Conservation (phyloP, 1,140 invertebrate species). For the Macrosteles quadrilineatus region DNA sequence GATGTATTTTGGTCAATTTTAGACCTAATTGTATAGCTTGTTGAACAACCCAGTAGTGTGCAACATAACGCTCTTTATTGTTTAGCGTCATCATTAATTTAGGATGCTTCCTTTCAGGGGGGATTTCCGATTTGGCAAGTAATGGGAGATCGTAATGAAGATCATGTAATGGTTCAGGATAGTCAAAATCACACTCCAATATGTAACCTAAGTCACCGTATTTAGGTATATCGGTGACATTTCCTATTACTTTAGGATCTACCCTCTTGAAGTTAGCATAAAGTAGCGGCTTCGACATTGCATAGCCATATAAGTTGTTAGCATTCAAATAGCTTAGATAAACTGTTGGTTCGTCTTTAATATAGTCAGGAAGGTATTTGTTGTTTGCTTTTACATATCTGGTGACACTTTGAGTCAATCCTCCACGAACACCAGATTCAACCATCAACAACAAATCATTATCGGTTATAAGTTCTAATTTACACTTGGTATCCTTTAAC, state of each 20-base stretch:
- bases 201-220: constrained; percentile 54
- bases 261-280: constrained; percentile 52
- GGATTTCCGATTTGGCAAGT: constrained; percentile 45
- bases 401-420: constrained; percentile 46
- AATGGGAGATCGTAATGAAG: constrained; percentile 56
- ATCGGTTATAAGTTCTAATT: constrained; percentile 54
- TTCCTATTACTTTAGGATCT: constrained; percentile 37
- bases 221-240: constrained; percentile 45
- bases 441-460: constrained; percentile 51
- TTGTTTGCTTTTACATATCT: constrained; percentile 53
- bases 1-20: constrained; percentile 47
- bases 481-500: constrained; percentile 48
- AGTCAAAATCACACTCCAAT: constrained; percentile 51
- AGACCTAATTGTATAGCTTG: constrained; percentile 41
- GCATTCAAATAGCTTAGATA: constrained; percentile 55
- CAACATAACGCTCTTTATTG: constrained; percentile 42
- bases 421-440: constrained; percentile 44
- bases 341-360: constrained; percentile 44
- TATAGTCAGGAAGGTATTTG: constrained; percentile 50
- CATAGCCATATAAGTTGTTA: constrained; percentile 58
- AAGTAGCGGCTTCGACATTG: constrained; percentile 53
- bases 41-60: constrained; percentile 45
- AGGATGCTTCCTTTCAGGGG: constrained; percentile 16
- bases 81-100: constrained; percentile 35
- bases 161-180: constrained; percentile 53